Percentiles rank a stretch among this genome's conserved stretches.
These are phyloP conservation scores for Ailuropoda melanoleuca DNA, from an alignment of 2,113 vertebrate species.

Conservation along the genomic window DNA sequence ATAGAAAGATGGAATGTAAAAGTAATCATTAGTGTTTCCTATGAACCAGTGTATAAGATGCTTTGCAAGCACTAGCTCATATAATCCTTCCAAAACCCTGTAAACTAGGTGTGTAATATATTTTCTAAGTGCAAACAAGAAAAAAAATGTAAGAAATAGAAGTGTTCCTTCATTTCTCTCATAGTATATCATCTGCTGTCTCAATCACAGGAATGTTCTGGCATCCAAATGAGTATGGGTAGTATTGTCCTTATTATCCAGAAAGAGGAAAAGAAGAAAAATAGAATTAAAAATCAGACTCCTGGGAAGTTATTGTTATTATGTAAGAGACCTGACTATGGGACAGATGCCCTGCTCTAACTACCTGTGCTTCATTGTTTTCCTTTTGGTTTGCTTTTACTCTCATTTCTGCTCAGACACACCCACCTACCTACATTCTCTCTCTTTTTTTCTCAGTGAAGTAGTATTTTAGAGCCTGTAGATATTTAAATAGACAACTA, in stretches of 20 bases:
- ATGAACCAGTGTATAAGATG: background rate
- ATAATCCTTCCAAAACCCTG: background rate
- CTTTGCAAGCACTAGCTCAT: background rate
- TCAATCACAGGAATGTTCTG: background rate
- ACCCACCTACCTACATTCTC: background rate
- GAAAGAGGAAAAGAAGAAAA: background rate
- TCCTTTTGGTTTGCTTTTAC: background rate
- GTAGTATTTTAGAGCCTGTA: background rate
- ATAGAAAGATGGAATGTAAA: background rate
- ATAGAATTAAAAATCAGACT: background rate
- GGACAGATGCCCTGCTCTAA: background rate
- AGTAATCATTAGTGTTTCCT: constrained; percentile 16
- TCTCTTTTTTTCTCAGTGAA: background rate
- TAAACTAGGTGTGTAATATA: background rate
- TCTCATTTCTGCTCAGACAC: background rate
- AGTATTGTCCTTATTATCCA: background rate
- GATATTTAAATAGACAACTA: background rate
- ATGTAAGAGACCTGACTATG: background rate
- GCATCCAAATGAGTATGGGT: background rate
- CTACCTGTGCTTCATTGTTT: background rate
- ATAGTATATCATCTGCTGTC: background rate
- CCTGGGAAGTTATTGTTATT: background rate
- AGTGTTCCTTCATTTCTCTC: background rate
- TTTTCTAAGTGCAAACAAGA: background rate
- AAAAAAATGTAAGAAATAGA: background rate